phyloP scores from a whole-genome alignment of 2,113 vertebrate species.

The Zingel zingel region DNA sequence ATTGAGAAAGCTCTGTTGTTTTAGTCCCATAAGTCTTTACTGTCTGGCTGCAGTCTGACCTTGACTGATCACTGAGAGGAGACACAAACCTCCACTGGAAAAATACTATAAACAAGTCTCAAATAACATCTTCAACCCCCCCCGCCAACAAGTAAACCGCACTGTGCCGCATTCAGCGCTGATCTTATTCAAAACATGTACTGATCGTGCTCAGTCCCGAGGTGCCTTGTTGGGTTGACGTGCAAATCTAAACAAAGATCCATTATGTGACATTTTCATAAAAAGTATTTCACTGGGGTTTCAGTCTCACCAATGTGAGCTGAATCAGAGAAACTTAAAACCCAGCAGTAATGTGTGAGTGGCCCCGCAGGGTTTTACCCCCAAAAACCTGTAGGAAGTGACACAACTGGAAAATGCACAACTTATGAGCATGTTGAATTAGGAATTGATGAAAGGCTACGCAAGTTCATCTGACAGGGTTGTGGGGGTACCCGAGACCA shows the following conservation, averaged over 20 bases:
- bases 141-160: not conserved
- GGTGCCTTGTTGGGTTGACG: not conserved
- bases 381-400: not conserved
- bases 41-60: slow-evolving; percentile 62
- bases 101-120: slow-evolving; percentile 27
- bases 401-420: not conserved
- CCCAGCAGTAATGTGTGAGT: not conserved
- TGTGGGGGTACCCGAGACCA: too few relatives aligned
- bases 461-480: too few relatives aligned
- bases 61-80: slow-evolving; percentile 39
- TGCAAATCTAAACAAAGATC: not conserved
- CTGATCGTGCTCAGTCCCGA: not conserved
- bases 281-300: not conserved
- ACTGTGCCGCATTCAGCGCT: too few relatives aligned
- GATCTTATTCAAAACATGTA: not conserved
- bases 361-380: not conserved
- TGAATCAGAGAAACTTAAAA: not conserved
- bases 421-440: too few relatives aligned
- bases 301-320: not conserved
- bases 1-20: slow-evolving; percentile 54
- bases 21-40: slow-evolving; percentile 32
- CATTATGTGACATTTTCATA: not conserved
- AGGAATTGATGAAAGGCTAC: too few relatives aligned
- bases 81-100: slow-evolving; percentile 22
- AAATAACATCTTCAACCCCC: slow-evolving; percentile 2